Conservation (phyloP, 2,888 invertebrate genomes). For the Ptychoptera albimana region DNA sequence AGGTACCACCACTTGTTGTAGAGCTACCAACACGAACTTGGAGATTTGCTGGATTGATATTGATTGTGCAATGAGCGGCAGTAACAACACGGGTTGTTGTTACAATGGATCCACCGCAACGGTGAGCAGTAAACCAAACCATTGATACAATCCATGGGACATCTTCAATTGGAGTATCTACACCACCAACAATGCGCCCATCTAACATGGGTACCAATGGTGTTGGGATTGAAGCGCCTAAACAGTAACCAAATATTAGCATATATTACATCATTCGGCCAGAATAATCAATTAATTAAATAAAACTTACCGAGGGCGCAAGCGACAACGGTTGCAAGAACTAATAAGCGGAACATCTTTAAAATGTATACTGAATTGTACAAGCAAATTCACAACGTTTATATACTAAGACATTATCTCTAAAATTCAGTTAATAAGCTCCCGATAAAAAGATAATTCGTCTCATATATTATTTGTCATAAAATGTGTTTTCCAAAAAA, state of each 20-base stretch:
- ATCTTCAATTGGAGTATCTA: slow-evolving; percentile 13
- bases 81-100: slow-evolving; percentile 34
- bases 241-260: neutral
- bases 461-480: too few relatives aligned
- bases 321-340: too few relatives aligned
- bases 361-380: too few relatives aligned
- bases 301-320: too few relatives aligned
- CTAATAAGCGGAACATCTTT: too few relatives aligned
- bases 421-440: too few relatives aligned
- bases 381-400: too few relatives aligned
- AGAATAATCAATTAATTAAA: too few relatives aligned
- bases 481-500: too few relatives aligned
- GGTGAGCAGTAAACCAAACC: slow-evolving; percentile 29
- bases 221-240: slow-evolving; percentile 16
- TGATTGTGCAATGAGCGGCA: slow-evolving; percentile 40
- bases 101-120: slow-evolving; percentile 40
- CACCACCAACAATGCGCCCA: slow-evolving; percentile 25
- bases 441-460: too few relatives aligned
- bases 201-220: slow-evolving; percentile 19
- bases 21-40: slow-evolving; percentile 34
- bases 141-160: slow-evolving; percentile 23
- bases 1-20: slow-evolving; percentile 24
- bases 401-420: too few relatives aligned
- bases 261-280: too few relatives aligned
- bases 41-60: slow-evolving; percentile 12